phyloP scores from a whole-genome alignment of 2,888 invertebrate species.

The Synergus umbraculus region DNA sequence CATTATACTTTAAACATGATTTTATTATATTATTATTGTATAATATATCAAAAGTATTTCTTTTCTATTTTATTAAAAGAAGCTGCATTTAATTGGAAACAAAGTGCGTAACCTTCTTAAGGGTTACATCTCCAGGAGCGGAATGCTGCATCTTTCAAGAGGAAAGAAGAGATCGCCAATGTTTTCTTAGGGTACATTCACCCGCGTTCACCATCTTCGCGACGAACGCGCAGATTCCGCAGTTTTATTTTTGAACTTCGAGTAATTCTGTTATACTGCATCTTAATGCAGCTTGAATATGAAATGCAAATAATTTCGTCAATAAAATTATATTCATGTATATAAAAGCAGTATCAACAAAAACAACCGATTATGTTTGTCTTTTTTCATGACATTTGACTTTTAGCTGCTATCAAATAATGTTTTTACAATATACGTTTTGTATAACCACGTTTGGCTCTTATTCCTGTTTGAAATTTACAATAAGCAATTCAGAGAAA shows the following conservation, averaged over 20 bases:
- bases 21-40: neutral
- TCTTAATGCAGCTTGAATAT: neutral
- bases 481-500: slow-evolving; percentile 1
- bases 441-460: neutral
- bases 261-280: slow-evolving; percentile 41
- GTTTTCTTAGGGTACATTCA: slow-evolving; percentile 61
- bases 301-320: neutral
- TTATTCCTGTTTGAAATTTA: neutral
- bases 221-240: slow-evolving; percentile 53
- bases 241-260: slow-evolving; percentile 63
- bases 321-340: neutral
- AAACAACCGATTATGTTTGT: neutral
- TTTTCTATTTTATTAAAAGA: neutral
- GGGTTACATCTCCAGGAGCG: neutral
- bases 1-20: neutral
- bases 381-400: neutral
- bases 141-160: slow-evolving; percentile 13
- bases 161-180: slow-evolving; percentile 26
- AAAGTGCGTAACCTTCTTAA: neutral
- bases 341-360: neutral
- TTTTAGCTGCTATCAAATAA: neutral
- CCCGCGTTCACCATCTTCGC: slow-evolving; percentile 54
- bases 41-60: neutral
- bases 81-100: neutral
- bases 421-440: neutral